A percentile compares a stretch with the other conserved stretches of the same genome.
Conservation (phyloP, 2,888 invertebrate genomes). For the Chrysotoxum bicinctum region DNA sequence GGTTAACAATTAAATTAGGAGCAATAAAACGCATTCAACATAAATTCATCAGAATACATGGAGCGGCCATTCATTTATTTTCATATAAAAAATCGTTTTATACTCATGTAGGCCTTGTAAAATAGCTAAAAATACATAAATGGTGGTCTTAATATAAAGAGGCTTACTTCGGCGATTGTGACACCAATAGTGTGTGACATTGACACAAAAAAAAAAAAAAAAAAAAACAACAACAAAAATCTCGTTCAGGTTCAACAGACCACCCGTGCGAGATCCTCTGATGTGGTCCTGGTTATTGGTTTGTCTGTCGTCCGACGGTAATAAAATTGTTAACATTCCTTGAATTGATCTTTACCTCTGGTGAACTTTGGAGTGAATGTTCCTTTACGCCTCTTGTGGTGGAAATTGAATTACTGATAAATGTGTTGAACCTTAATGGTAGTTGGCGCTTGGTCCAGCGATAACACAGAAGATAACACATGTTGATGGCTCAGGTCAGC, state of each 20-base stretch:
- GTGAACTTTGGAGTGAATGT: constrained; percentile 43
- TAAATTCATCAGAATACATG: constrained; percentile 58
- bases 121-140: constrained; percentile 60
- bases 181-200: constrained; percentile 59
- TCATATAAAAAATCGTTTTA: background rate
- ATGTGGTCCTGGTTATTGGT: constrained; percentile 60
- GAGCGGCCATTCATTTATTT: constrained; percentile 1
- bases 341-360: constrained; percentile 40
- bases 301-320: constrained; percentile 59
- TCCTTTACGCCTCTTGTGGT: constrained; percentile 65
- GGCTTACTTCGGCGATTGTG: constrained; percentile 5
- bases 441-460: constrained; percentile 66
- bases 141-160: constrained; percentile 39
- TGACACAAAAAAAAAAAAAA: constrained; percentile 53
- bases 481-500: constrained; percentile 56
- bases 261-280: constrained; percentile 62
- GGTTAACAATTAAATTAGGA: constrained; percentile 71
- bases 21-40: constrained; percentile 66
- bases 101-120: constrained; percentile 50
- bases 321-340: constrained; percentile 71
- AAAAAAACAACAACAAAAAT: no score
- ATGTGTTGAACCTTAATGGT: constrained; percentile 71
- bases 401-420: constrained; percentile 71
- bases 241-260: constrained; percentile 27
- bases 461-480: constrained; percentile 69